phyloP scores from a whole-genome alignment of 2,888 invertebrate genomes.

The Romanomermis culicivorax region DNA sequence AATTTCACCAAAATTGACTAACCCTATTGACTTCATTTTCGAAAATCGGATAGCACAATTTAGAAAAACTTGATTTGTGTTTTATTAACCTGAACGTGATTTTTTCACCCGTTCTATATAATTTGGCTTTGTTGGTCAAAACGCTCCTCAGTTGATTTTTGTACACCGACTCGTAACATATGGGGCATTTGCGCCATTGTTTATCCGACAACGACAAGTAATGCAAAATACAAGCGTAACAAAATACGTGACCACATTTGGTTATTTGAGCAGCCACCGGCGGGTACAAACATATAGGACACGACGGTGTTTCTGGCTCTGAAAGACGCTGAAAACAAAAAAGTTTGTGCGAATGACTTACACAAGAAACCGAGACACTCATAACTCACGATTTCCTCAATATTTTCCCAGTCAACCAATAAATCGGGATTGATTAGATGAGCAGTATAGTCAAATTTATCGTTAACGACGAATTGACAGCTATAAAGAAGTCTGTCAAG shows the following conservation, averaged over 20 bases:
- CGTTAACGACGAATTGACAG: constrained; percentile 81
- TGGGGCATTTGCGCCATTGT: constrained; percentile 63
- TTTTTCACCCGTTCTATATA: too few species aligned
- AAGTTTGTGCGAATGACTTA: constrained; percentile 26
- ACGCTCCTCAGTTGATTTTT: constrained; percentile 60
- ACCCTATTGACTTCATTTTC: too few species aligned
- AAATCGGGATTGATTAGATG: constrained; percentile 63
- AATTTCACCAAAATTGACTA: too few species aligned
- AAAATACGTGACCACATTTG: constrained; percentile 80
- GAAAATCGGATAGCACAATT: too few species aligned
- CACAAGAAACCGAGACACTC: constrained; percentile 24
- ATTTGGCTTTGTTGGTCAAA: too few species aligned
- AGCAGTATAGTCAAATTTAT: constrained; percentile 52
- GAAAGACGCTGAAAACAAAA: constrained; percentile 24
- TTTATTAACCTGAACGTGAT: too few species aligned
- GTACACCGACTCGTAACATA: constrained; percentile 62
- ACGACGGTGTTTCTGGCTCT: constrained; percentile 38
- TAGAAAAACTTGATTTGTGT: too few species aligned
- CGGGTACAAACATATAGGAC: constrained; percentile 73
- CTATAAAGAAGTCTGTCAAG: constrained; percentile 35
- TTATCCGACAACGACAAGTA: constrained; percentile 67
- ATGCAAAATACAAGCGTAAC: constrained; percentile 83
- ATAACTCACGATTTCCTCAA: constrained; percentile 66
- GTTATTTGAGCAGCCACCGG: constrained; percentile 76
- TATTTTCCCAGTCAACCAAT: constrained; percentile 67